A percentile compares a stretch with the other conserved stretches of the same genome.
Conservation (phyloP, 1,140 invertebrate genomes). For the Ceratina calcarata region DNA sequence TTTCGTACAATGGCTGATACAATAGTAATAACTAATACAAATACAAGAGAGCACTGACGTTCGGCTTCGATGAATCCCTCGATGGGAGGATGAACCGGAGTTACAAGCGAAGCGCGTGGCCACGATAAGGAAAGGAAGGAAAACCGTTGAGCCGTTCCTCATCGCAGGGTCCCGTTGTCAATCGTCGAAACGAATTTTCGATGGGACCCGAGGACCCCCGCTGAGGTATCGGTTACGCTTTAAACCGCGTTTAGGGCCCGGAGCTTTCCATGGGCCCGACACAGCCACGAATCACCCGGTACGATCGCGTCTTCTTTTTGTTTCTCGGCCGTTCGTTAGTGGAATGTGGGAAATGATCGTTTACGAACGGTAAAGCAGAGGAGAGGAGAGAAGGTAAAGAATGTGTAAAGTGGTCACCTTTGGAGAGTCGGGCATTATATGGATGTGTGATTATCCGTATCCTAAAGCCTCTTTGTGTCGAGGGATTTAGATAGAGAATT, state of each 20-base stretch:
- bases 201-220: slow-evolving; percentile 55
- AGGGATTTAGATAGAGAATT: neutral
- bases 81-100: slow-evolving; percentile 27
- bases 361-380: neutral
- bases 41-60: neutral
- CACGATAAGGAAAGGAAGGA: slow-evolving; percentile 35
- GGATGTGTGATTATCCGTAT: neutral
- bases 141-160: slow-evolving; percentile 30
- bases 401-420: neutral
- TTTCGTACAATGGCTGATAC: no score
- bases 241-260: slow-evolving; percentile 72
- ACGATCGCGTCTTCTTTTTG: slow-evolving; percentile 1
- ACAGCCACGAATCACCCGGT: slow-evolving; percentile 5
- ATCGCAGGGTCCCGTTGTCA: slow-evolving; percentile 46
- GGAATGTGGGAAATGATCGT: slow-evolving; percentile 12
- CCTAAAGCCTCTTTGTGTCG: neutral
- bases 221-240: slow-evolving; percentile 74
- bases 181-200: slow-evolving; percentile 47
- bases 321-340: slow-evolving; percentile 2
- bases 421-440: neutral
- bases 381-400: neutral
- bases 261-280: slow-evolving; percentile 47
- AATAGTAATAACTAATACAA: no score
- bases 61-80: slow-evolving; percentile 17
- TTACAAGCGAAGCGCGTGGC: slow-evolving; percentile 25